Conservation (phyloP, 2,797 vertebrate species). For the Trachops cirrhosus region DNA sequence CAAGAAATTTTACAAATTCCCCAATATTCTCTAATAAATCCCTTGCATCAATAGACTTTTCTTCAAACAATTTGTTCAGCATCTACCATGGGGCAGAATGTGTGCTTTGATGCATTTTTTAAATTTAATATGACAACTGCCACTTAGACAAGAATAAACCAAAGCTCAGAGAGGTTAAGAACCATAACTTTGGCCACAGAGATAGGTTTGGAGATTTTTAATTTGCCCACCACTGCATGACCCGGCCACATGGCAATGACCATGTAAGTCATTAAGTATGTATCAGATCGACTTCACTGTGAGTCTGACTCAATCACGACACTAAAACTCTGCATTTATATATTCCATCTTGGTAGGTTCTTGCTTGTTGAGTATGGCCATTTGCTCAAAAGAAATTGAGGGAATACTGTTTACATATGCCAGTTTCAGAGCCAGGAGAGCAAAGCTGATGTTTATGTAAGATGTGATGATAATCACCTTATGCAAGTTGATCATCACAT, state of each 20-base stretch:
- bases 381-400: conserved; percentile 72
- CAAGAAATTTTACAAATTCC: not conserved
- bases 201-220: not conserved
- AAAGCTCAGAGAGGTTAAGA: not conserved
- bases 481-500: no score
- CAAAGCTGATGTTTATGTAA: conserved; percentile 70
- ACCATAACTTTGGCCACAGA: not conserved
- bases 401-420: conserved; percentile 62
- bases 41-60: not conserved
- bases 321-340: not conserved
- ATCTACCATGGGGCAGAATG: not conserved
- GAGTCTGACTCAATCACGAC: conserved; percentile 14
- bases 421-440: conserved; percentile 65
- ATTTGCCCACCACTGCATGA: not conserved
- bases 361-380: conserved; percentile 58
- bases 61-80: not conserved
- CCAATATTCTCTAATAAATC: not conserved
- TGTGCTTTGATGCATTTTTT: not conserved
- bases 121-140: not conserved
- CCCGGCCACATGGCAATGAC: not conserved
- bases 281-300: not conserved
- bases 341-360: conserved; percentile 33
- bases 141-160: not conserved
- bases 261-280: not conserved
- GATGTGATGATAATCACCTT: conserved; percentile 32